These are phyloP conservation scores for Graptemys geographica DNA, from an alignment of 2,797 vertebrate genomes.

Conservation along the genomic window DNA sequence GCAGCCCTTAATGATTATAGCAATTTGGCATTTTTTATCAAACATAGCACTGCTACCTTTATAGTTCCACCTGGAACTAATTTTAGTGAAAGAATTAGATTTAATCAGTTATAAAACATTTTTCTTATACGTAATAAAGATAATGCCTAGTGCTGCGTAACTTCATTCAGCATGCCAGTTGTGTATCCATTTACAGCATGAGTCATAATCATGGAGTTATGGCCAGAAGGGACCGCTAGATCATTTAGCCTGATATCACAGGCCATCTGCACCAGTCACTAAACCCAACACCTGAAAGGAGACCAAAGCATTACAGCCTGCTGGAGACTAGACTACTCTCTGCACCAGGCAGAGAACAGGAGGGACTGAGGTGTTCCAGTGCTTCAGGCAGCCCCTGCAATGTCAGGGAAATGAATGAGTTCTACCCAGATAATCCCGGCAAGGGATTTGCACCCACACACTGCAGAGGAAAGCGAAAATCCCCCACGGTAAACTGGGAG, in stretches of 20 bases:
- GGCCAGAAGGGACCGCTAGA: background rate
- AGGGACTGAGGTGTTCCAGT: background rate
- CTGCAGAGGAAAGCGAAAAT: too few species aligned
- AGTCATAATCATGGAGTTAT: background rate
- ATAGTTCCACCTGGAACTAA: background rate
- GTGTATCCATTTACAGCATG: background rate
- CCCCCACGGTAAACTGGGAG: too few species aligned
- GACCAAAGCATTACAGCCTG: background rate
- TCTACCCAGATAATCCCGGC: background rate
- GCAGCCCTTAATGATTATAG: accelerated
- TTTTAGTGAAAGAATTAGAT: background rate
- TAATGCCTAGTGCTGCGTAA: background rate
- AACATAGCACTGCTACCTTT: background rate
- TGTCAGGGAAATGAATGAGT: background rate
- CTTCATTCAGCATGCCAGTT: background rate
- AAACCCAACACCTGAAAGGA: background rate
- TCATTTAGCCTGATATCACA: background rate
- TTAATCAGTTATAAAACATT: accelerated
- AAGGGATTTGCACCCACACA: too few species aligned
- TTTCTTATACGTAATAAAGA: background rate
- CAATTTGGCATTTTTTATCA: background rate
- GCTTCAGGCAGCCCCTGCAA: background rate
- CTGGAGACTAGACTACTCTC: background rate
- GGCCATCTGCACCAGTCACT: background rate
- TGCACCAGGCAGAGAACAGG: background rate